Evolutionary conservation across 1,140 invertebrate genomes (phyloP), one percentile per base, ranked within the genome.

Genomic region (Cheumatopsyche charites): DNA sequence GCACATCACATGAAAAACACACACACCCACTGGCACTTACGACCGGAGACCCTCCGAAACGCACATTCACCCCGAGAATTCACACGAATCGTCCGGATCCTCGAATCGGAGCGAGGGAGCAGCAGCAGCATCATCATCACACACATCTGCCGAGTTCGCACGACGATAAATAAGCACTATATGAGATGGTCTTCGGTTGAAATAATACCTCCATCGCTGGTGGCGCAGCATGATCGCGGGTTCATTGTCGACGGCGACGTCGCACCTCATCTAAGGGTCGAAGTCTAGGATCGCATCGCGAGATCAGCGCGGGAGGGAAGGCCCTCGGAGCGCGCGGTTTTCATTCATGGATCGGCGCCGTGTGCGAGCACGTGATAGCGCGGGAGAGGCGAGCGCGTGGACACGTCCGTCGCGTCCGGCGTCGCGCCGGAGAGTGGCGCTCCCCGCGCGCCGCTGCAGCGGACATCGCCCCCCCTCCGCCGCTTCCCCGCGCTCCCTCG

Each of bases 191-290:
- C 49, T 6, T 15, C 49, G 41, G 43, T 47, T 3, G 2, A 6
- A 13, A 1, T 5, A 42, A 29, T 63, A 75, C 73, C 73, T 75
- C 73, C 73, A 75, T 61, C 71, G 58, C 3, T 36, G 29, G 41
- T 69, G 70, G 47, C 43, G 67, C 25, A 75, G 61, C 47, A 61
- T 66, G 66, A 72, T 52, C 63, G 52, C 70, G 17, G 73, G 61
- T 11, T 47, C 70, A 70, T 70, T 75, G 36, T 71, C 73, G 47
- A 69, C 69, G 19, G 62, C 69, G 29, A 75, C 73, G 68, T 75
- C 73, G 70, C 70, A 75, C 15, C 73, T 67, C 73, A 75, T 75
- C 66, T 71, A 36, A 4, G 70, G 49, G 21, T 5, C 11, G 41
- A 26, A 23, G 19, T 23, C 4, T 19, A 7, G 23, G 55, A 23